Conservation (phyloP, 1,140 invertebrate species). For the Drosophila chauvacae region DNA sequence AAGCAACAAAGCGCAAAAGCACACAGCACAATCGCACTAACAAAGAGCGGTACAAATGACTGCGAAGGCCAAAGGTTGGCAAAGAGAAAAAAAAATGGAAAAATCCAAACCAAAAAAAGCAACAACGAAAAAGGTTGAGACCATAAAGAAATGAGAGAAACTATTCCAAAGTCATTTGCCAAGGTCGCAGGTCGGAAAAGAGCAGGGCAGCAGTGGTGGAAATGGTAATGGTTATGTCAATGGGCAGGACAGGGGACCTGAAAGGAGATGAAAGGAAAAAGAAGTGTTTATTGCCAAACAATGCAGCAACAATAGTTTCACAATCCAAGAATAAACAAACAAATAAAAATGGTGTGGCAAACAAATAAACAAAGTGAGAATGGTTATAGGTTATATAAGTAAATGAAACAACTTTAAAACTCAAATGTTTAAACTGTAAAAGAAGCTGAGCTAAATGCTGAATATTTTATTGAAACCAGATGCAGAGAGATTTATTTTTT, state of each 20-base stretch:
- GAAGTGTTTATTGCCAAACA: slow-evolving; percentile 51
- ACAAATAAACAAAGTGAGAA: slow-evolving; percentile 1
- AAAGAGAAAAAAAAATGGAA: background rate
- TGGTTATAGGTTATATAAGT: background rate
- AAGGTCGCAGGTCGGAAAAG: slow-evolving; percentile 22
- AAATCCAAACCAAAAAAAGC: background rate
- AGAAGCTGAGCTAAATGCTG: background rate
- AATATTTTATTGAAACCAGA: no score
- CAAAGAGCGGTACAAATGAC: slow-evolving; percentile 38
- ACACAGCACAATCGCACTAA: slow-evolving; percentile 23
- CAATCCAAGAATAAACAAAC: slow-evolving; percentile 2
- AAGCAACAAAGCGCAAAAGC: slow-evolving; percentile 21
- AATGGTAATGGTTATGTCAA: slow-evolving; percentile 39
- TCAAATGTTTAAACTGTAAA: background rate
- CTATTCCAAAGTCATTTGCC: slow-evolving; percentile 52
- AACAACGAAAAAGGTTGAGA: slow-evolving; percentile 8
- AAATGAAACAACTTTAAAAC: background rate
- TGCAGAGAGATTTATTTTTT: no score
- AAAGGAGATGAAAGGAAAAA: slow-evolving; percentile 33
- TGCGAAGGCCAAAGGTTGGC: slow-evolving; percentile 28
- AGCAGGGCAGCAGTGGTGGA: background rate
- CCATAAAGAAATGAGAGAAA: slow-evolving; percentile 43
- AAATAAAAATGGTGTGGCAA: slow-evolving; percentile 12
- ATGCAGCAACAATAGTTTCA: slow-evolving; percentile 27
- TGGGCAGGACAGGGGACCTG: slow-evolving; percentile 15